Percentiles rank a stretch among this genome's conserved stretches.
These are phyloP conservation scores for Autographa pulchrina DNA, from an alignment of 2,888 invertebrate species.

Conservation along the genomic window DNA sequence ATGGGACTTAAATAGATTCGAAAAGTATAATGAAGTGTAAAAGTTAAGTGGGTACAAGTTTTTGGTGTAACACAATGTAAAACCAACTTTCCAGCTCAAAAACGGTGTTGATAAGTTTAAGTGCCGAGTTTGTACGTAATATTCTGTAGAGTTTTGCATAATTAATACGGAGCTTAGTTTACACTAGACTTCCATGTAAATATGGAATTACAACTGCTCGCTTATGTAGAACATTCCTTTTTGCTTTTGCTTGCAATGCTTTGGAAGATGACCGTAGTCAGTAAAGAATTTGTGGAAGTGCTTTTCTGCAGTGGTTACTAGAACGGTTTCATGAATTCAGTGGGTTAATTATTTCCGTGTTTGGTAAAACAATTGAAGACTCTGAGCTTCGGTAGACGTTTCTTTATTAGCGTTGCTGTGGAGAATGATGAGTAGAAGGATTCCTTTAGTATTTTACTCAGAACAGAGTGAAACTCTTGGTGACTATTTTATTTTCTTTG, in stretches of 20 bases:
- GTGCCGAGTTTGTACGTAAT: conserved; percentile 21
- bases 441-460: too few relatives aligned
- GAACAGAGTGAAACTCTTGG: too few relatives aligned
- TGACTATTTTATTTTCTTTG: neutral
- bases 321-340: neutral
- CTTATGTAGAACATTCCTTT: conserved; percentile 5
- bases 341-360: neutral
- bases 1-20: neutral
- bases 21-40: neutral
- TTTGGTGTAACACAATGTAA: conserved; percentile 3
- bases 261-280: neutral
- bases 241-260: conserved; percentile 7
- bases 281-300: neutral
- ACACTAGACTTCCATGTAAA: conserved; percentile 35
- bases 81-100: conserved; percentile 11
- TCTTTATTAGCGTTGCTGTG: neutral
- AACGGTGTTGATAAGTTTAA: conserved; percentile 22
- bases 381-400: neutral
- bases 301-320: neutral
- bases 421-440: neutral
- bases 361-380: neutral
- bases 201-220: conserved; percentile 31
- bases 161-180: conserved; percentile 35
- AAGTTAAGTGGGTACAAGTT: neutral
- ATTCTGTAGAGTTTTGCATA: conserved; percentile 37